Percentiles rank a stretch among this genome's conserved stretches.
phyloP scores from a whole-genome alignment of 2,888 invertebrate genomes.

The Leptopilina drosophilae region DNA sequence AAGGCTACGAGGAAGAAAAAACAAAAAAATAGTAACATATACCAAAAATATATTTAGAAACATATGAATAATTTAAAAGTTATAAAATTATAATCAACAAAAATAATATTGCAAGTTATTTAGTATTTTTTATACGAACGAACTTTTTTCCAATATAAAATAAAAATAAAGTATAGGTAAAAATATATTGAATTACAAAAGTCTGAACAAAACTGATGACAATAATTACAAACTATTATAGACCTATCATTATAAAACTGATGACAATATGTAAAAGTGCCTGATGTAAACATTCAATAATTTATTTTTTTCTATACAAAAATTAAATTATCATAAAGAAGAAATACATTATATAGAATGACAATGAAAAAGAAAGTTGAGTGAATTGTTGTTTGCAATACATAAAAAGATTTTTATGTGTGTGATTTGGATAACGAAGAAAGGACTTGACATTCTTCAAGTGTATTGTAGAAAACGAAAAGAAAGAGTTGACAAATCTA shows the following conservation, averaged over 20 bases:
- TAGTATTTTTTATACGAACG: no score
- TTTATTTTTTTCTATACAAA: no score
- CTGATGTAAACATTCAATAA: neutral
- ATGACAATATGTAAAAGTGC: constrained; percentile 24
- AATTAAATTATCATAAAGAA: neutral
- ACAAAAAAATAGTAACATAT: no score
- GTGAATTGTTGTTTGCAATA: neutral
- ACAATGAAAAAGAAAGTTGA: neutral
- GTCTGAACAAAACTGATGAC: neutral
- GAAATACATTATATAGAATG: neutral
- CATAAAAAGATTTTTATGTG: constrained; percentile 8
- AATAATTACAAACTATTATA: neutral
- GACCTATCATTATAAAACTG: neutral
- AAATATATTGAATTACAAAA: no score
- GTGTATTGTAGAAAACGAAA: constrained; percentile 15
- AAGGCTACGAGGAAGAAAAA: no score
- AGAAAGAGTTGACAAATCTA: neutral
- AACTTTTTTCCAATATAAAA: no score
- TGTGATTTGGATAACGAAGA: constrained; percentile 14
- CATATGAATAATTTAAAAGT: no score
- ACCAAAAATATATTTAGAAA: no score
- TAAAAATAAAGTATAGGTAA: no score
- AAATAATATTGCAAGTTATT: no score
- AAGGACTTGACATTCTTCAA: constrained; percentile 10
- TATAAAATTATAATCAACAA: no score